Evolutionary conservation across 2,888 invertebrate genomes (phyloP).

Genomic region (Stegophylla sp.): DNA sequence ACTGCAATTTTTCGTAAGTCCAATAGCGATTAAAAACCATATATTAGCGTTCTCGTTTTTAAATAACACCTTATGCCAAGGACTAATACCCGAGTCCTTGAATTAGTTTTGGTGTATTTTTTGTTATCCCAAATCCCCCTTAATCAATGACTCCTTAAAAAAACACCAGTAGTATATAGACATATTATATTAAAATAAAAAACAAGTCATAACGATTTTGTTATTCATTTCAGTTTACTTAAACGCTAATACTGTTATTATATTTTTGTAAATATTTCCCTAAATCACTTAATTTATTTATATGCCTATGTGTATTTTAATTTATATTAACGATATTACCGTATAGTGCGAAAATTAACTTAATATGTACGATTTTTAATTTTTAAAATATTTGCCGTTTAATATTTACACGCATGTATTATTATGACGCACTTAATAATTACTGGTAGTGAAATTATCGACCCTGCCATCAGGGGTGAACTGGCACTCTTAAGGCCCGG

Average conservation of each 20-base stretch:
- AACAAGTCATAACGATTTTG: neutral
- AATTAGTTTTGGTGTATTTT: constrained; percentile 28
- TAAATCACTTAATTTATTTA: too few species aligned
- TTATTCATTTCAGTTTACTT: neutral
- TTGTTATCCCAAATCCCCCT: neutral
- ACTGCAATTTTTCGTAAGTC: constrained; percentile 42
- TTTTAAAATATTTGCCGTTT: too few species aligned
- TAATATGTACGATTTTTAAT: too few species aligned
- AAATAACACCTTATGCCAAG: neutral
- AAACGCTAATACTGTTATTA: neutral
- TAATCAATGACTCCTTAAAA: neutral
- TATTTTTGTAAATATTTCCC: neutral
- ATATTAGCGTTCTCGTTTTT: constrained; percentile 10
- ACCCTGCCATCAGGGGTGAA: too few species aligned
- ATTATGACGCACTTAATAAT: too few species aligned
- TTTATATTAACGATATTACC: too few species aligned
- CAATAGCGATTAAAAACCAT: neutral
- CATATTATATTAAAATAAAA: neutral
- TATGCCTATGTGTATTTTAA: too few species aligned
- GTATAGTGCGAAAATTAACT: too few species aligned
- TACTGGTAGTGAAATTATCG: too few species aligned
- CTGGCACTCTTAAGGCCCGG: too few species aligned
- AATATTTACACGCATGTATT: too few species aligned
- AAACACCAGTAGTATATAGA: neutral
- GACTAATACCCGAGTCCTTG: constrained; percentile 26